Evolutionary conservation across 2,888 invertebrate genomes (phyloP).

Genomic region (Pasiphila rectangulata): DNA sequence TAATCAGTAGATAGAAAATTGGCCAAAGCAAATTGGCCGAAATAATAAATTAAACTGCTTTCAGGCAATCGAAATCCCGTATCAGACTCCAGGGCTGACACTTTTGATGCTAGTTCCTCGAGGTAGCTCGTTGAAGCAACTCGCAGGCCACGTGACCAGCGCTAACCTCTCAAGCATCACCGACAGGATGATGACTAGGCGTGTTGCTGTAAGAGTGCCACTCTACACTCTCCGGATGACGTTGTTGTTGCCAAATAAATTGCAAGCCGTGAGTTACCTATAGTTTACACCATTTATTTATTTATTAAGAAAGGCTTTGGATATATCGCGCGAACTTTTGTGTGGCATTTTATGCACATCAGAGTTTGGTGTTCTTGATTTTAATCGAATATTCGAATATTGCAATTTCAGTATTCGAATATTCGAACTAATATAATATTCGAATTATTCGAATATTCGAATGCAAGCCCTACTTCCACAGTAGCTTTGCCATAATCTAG

Average conservation of each 20-base stretch:
- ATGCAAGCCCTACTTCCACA: too few species aligned
- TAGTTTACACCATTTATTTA: too few species aligned
- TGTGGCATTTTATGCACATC: too few species aligned
- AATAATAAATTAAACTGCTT: neutral
- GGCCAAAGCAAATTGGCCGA: neutral
- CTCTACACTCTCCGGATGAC: constrained; percentile 73
- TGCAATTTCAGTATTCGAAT: too few species aligned
- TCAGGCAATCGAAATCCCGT: constrained; percentile 69
- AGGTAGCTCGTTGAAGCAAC: constrained; percentile 44
- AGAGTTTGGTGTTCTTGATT: too few species aligned
- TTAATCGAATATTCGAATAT: too few species aligned
- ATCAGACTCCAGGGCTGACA: constrained; percentile 58
- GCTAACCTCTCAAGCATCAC: constrained; percentile 43
- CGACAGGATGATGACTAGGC: constrained; percentile 43
- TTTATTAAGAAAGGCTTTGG: too few species aligned
- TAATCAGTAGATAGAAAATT: constrained; percentile 1
- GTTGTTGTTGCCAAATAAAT: constrained; percentile 64
- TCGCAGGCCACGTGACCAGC: constrained; percentile 42
- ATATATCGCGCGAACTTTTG: too few species aligned
- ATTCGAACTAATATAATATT: too few species aligned
- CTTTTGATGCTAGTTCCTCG: constrained; percentile 63
- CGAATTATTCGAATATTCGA: too few species aligned
- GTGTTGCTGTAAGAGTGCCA: constrained; percentile 62
- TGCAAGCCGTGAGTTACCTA: constrained; percentile 57
- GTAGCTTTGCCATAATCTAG: too few species aligned